Conservation (phyloP, 2,797 vertebrate species). For the Helicolenus hilgendorfi region DNA sequence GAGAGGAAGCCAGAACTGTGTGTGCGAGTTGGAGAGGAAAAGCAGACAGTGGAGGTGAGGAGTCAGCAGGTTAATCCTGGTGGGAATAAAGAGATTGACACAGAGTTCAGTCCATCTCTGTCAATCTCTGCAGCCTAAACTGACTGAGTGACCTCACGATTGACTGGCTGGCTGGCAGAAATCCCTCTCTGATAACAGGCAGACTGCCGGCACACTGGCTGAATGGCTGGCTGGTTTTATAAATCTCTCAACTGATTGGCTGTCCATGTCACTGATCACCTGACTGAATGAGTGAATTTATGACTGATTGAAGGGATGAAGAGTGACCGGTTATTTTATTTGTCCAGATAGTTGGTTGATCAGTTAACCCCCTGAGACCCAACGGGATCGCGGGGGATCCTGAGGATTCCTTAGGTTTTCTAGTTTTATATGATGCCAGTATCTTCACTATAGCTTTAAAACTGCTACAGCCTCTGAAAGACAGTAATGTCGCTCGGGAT, state of each 20-base stretch:
- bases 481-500: too few relatives aligned
- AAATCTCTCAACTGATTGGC: not conserved
- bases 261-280: not conserved
- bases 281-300: not conserved
- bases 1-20: not conserved
- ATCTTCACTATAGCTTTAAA: too few relatives aligned
- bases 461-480: too few relatives aligned
- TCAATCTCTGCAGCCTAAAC: conserved; percentile 16
- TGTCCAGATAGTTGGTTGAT: not conserved
- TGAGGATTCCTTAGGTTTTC: too few relatives aligned
- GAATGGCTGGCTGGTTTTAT: not conserved
- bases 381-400: too few relatives aligned
- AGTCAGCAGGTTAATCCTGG: conserved; percentile 60
- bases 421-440: too few relatives aligned
- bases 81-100: conserved; percentile 59
- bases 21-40: not conserved
- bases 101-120: conserved; percentile 34
- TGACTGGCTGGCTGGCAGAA: conserved; percentile 30
- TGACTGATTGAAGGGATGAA: not conserved
- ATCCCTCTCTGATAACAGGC: conserved; percentile 35
- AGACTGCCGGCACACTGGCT: not conserved
- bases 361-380: not conserved
- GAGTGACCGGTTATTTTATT: not conserved
- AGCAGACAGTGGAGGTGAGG: not conserved
- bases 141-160: conserved; percentile 29